Conservation (phyloP, 92 coral and sea anemone genomes). For the Siderastrea siderea region DNA sequence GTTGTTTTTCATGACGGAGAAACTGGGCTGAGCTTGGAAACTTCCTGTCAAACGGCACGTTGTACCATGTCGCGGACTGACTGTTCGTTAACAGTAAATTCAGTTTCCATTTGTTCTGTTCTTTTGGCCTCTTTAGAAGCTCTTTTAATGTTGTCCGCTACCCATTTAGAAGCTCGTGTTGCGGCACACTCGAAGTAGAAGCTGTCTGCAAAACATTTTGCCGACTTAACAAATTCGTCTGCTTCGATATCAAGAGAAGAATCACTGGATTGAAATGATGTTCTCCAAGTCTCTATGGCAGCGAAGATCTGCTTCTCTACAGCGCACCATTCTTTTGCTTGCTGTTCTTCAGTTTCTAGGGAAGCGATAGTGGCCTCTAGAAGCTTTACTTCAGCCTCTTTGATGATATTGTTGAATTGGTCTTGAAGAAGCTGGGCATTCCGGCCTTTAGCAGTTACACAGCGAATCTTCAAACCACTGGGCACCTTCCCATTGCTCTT, state of each 20-base stretch:
- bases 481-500: conserved; percentile 24
- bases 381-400: background rate
- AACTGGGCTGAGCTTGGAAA: too few relatives aligned
- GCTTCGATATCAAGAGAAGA: background rate
- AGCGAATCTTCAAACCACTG: conserved; percentile 10
- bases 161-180: too few relatives aligned
- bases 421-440: background rate
- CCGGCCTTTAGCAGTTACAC: conserved; percentile 13
- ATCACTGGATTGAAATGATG: background rate
- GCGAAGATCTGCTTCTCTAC: background rate
- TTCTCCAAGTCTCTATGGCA: background rate
- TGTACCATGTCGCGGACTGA: too few relatives aligned
- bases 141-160: too few relatives aligned
- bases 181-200: too few relatives aligned
- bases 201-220: too few relatives aligned
- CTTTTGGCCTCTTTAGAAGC: too few relatives aligned
- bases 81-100: too few relatives aligned
- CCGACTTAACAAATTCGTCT: background rate
- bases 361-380: background rate
- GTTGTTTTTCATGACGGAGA: too few relatives aligned
- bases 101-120: too few relatives aligned
- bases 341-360: background rate
- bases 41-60: too few relatives aligned
- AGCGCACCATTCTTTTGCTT: background rate
- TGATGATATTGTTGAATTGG: background rate